These are phyloP conservation scores for Hippocampus barbouri DNA, from an alignment of 2,113 vertebrate genomes.

Conservation along the genomic window DNA sequence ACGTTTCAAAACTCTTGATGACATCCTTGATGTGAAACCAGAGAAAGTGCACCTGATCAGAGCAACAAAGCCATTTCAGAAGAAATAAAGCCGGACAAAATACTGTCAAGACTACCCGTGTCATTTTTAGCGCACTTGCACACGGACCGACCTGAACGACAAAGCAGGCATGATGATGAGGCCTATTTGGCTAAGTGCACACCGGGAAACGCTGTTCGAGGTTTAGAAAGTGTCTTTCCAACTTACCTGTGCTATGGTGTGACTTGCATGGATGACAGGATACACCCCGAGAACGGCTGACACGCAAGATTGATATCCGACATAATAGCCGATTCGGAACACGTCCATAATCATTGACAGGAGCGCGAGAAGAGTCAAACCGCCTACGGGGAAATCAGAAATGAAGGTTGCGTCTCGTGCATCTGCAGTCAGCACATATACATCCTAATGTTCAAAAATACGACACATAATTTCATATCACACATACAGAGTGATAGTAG, in stretches of 20 bases:
- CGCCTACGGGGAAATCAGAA: conserved; percentile 70
- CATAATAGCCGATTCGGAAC: conserved; percentile 89
- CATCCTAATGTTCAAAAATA: too few relatives aligned
- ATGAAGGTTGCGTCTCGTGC: background rate
- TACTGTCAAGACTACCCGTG: background rate
- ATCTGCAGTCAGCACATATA: background rate
- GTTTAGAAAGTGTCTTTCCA: conserved; percentile 30
- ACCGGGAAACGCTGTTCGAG: conserved; percentile 25
- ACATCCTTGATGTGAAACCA: conserved; percentile 96
- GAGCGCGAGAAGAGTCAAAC: conserved; percentile 85
- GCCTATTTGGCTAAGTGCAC: conserved; percentile 28
- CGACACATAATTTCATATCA: too few relatives aligned
- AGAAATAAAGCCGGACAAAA: background rate
- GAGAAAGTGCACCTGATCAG: conserved; percentile 87
- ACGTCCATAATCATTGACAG: conserved; percentile 90
- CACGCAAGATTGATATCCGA: conserved; percentile 85
- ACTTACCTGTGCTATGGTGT: conserved; percentile 89
- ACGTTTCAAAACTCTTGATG: conserved; percentile 91
- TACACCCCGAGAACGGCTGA: conserved; percentile 85
- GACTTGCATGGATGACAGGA: conserved; percentile 82
- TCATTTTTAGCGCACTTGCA: background rate
- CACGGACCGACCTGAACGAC: too few relatives aligned
- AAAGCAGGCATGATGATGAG: too few relatives aligned
- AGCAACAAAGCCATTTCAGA: conserved; percentile 8
- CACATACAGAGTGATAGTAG: too few relatives aligned